A percentile compares a stretch with the other conserved stretches of the same genome.
These are phyloP conservation scores for Drosophila lowei DNA, from an alignment of 1,140 invertebrate species.

Conservation along the genomic window DNA sequence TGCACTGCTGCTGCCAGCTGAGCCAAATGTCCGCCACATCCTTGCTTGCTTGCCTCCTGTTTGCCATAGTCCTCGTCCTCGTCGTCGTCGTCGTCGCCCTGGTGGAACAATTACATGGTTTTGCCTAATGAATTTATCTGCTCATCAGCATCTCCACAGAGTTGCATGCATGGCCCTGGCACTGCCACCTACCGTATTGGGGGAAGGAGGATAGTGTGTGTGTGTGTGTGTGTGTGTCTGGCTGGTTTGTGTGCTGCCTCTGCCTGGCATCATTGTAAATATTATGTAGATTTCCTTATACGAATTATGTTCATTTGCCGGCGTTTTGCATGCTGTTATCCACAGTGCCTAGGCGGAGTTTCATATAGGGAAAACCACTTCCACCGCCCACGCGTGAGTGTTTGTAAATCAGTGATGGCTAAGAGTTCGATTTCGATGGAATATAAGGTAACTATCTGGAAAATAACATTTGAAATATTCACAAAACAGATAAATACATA, in stretches of 20 bases:
- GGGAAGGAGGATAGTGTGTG: not conserved
- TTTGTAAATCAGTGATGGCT: too few species aligned
- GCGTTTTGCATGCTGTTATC: constrained; percentile 63
- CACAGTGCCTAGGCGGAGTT: constrained; percentile 10
- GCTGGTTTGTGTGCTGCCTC: constrained; percentile 2
- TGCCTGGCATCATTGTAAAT: constrained; percentile 67
- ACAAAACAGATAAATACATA: too few species aligned
- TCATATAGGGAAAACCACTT: not conserved
- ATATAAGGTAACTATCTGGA: too few species aligned
- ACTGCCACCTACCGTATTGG: constrained; percentile 24
- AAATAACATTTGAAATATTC: too few species aligned
- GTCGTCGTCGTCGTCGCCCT: constrained; percentile 51
- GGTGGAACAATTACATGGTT: constrained; percentile 83
- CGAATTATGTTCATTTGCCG: constrained; percentile 80
- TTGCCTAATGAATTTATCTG: constrained; percentile 83
- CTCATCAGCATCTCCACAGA: constrained; percentile 76
- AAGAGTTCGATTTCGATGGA: too few species aligned
- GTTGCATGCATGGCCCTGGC: constrained; percentile 44
- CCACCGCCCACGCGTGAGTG: too few species aligned
- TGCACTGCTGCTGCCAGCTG: constrained; percentile 46
- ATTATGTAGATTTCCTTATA: constrained; percentile 82
- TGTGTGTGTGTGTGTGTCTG: not conserved
- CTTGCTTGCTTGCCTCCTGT: constrained; percentile 18
- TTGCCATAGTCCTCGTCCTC: constrained; percentile 33
- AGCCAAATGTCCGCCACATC: constrained; percentile 57